phyloP scores from a whole-genome alignment of 2,113 vertebrate genomes.

The Mirounga angustirostris region DNA sequence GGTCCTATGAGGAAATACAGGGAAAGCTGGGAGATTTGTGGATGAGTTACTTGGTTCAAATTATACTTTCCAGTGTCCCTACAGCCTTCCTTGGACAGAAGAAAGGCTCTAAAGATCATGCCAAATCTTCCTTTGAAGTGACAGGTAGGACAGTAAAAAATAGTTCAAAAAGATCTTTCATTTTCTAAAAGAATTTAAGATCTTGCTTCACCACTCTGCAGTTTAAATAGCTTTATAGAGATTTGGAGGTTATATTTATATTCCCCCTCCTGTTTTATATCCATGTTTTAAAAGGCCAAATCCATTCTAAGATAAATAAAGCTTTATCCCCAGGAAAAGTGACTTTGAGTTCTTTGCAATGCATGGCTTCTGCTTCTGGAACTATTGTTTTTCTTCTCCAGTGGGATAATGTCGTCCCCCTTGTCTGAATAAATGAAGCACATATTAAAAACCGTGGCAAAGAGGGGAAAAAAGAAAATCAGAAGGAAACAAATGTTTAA shows the following conservation, averaged over 20 bases:
- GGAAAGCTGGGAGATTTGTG: neutral
- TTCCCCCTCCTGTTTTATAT: slow-evolving; percentile 27
- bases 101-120: slow-evolving; percentile 59
- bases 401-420: neutral
- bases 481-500: slow-evolving; percentile 1
- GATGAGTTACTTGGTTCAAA: slow-evolving; percentile 28
- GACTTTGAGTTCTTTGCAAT: slow-evolving; percentile 36
- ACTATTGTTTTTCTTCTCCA: slow-evolving; percentile 1
- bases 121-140: slow-evolving; percentile 61
- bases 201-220: neutral
- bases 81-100: slow-evolving; percentile 1
- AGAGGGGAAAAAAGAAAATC: neutral
- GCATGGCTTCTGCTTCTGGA: neutral
- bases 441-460: slow-evolving; percentile 35
- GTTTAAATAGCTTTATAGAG: slow-evolving; percentile 46
- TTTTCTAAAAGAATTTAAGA: slow-evolving; percentile 59
- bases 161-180: slow-evolving; percentile 38
- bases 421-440: slow-evolving; percentile 36
- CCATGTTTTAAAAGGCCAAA: slow-evolving; percentile 47
- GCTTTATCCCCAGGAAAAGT: slow-evolving; percentile 19
- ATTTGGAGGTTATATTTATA: slow-evolving; percentile 33
- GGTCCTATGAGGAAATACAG: slow-evolving; percentile 18
- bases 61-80: slow-evolving; percentile 1
- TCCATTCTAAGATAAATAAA: slow-evolving; percentile 56
- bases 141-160: slow-evolving; percentile 67